Base-by-base conservation (phyloP, 2,797 vertebrate genomes). In the Artibeus jamaicensis region DNA sequence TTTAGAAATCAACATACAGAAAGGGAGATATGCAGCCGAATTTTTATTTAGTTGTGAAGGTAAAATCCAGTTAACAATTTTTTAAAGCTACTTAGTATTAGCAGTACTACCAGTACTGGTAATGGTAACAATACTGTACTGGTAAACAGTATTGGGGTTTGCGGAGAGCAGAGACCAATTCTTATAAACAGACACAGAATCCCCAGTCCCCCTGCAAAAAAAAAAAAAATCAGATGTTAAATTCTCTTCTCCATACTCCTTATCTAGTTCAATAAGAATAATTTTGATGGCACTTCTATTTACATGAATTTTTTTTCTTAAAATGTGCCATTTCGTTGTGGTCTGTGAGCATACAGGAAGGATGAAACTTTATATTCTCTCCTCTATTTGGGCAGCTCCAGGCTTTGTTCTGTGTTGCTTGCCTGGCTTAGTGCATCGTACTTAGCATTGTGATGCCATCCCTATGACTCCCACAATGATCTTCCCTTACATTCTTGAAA, bases 401-500 rank as follows among this genome's bases (percentile, higher is more conserved):
- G 19, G 0, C 22, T 87, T 77, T 76, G 55, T 83, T 68, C 55
- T 50, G 2, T 19, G 21, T 26, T 70, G 3, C 55, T 73, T 76
- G 8, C 10, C 53, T 86, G 48, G 16, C 34, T 87, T 57, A 86
- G 65, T 62, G 5, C 39, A 32, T 32, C 15, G 3, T 76, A 73
- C n/a, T 96, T 92, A 77, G 39, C 24, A 9, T 74, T 67, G 22
- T 19, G 44, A 79, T 55, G 37, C 12, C 65, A 37, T 73, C n/a
- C 32, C 59, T 65, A 29, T 89, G 71, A 77, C 89, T 94, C 77
- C 83, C 85, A 46, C 95, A 93, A 44, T 53, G 34, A 44, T 65
- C 90, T 79, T 39, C 70, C 68, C 14, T 87, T 76, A 74, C 71
- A 34, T 77, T 94, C 65, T 85, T 89, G n/a, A 94, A 97, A 94